Evolutionary conservation across 2,888 invertebrate genomes (phyloP), one percentile per base, ranked within the genome.

Genomic region (Oasisia sp.): DNA sequence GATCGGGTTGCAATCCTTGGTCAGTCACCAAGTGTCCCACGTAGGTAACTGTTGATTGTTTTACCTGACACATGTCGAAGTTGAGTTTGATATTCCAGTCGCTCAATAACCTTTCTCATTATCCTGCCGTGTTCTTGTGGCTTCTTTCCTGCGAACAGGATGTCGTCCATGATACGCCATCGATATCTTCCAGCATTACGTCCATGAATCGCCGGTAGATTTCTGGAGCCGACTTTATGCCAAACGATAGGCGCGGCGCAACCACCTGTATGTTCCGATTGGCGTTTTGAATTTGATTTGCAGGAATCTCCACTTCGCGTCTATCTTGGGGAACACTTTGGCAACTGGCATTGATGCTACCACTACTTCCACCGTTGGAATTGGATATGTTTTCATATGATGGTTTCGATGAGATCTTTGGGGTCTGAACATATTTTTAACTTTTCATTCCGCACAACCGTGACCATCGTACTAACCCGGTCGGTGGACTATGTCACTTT

Each of bases 281-380:
- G 94, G 94, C 0, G 94, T 94, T 90, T 94, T 94, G 91, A 94
- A 94, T 92, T 93, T 93, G 2, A 94, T 94, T 92, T 94, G 94
- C 89, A 93, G 89, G 91, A 94, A 94, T 38, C 94, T 93, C 14
- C 93, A 92, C 92, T 94, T 94, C 11, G 94, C 94, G 92, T 94
- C 94, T 3, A 94, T 92, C n/a, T 92, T 92, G 0, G 93, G 93
- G 92, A 94, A 94, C n/a, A 94, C 92, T 89, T 93, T 93, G 4
- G 94, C 94, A 50, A 92, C 91, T 38, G 94, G 94, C 91, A 94
- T 93, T n/a, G 92, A 90, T 32, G 92, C 91, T 9, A 94, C 90
- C 5, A 94, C 93, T 32, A 94, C 94, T 32, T 94, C 94, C n/a
- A 94, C 91, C 19, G 94, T 94, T 92, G 89, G 93, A 92, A 94